Conservation (phyloP, 2,113 vertebrate species). For the Collichthys lucidus region DNA sequence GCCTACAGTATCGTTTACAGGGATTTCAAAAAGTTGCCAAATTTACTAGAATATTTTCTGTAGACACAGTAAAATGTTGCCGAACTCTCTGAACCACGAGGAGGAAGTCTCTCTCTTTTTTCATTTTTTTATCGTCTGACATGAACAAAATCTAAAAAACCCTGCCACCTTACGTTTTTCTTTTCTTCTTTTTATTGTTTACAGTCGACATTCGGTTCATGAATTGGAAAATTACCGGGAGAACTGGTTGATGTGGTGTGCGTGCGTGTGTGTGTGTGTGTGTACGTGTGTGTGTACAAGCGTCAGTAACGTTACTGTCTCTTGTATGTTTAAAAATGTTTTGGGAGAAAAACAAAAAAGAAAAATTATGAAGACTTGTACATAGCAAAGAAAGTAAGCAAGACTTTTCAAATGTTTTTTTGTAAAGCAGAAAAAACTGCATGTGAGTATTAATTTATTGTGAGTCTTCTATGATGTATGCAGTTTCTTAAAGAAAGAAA, state of each 20-base stretch:
- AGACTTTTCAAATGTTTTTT: slow-evolving; percentile 84
- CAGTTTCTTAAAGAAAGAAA: slow-evolving; percentile 91
- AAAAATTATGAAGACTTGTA: slow-evolving; percentile 87
- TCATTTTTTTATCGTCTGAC: slow-evolving; percentile 29
- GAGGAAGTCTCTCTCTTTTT: not conserved
- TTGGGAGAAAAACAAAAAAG: slow-evolving; percentile 56
- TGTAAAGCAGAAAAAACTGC: slow-evolving; percentile 93
- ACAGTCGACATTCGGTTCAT: slow-evolving; percentile 36
- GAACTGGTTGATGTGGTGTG: slow-evolving; percentile 33
- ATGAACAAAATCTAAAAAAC: slow-evolving; percentile 18
- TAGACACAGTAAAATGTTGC: slow-evolving; percentile 45
- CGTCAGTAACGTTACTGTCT: slow-evolving; percentile 67
- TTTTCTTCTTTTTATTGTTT: slow-evolving; percentile 31
- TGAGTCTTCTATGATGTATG: slow-evolving; percentile 93
- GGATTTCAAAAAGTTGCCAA: slow-evolving; percentile 69
- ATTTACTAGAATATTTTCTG: slow-evolving; percentile 46
- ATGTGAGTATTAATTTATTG: slow-evolving; percentile 94
- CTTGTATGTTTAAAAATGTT: slow-evolving; percentile 81
- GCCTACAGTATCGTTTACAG: slow-evolving; percentile 70
- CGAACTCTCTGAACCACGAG: slow-evolving; percentile 33
- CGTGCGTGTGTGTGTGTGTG: slow-evolving; percentile 25
- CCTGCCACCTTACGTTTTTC: slow-evolving; percentile 24
- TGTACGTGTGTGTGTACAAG: slow-evolving; percentile 39
- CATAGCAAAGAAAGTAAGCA: slow-evolving; percentile 84
- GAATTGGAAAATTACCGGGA: slow-evolving; percentile 19